Evolutionary conservation across 2,113 vertebrate genomes (phyloP).

Genomic region (Vulpes vulpes): DNA sequence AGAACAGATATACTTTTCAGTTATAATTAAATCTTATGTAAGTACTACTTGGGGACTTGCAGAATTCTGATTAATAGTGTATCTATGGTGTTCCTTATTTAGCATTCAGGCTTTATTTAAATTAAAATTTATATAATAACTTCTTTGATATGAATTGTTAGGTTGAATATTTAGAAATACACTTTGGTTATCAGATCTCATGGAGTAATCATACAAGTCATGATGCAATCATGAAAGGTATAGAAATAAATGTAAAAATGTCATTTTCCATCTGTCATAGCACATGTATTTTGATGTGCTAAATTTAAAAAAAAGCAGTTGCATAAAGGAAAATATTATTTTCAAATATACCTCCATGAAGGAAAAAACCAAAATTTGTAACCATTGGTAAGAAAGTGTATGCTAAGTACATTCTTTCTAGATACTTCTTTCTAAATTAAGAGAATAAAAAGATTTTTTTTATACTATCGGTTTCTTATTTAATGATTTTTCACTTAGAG

Average conservation of each 20-base stretch:
- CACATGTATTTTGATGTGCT: conserved; percentile 22
- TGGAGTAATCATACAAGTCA: background rate
- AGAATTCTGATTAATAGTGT: conserved; percentile 15
- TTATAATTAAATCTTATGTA: background rate
- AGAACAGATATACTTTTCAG: background rate
- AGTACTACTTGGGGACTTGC: background rate
- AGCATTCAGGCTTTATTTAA: conserved; percentile 14
- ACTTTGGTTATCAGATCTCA: background rate
- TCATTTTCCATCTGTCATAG: background rate
- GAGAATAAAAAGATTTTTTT: background rate
- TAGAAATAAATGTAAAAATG: conserved; percentile 51
- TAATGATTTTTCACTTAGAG: background rate
- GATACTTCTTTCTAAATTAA: background rate
- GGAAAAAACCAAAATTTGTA: background rate
- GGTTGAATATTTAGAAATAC: conserved; percentile 25
- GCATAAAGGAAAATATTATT: conserved; percentile 13
- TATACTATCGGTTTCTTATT: background rate
- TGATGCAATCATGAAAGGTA: background rate
- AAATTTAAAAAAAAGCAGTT: background rate
- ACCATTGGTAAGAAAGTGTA: background rate
- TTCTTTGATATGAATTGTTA: background rate
- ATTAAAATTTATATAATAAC: background rate
- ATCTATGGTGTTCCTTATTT: background rate
- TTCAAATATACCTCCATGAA: background rate
- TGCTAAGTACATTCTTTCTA: background rate